Percentiles rank a stretch among this genome's conserved stretches.
phyloP scores from a whole-genome alignment of 2,888 invertebrate species.

The Drosophila mettleri region DNA sequence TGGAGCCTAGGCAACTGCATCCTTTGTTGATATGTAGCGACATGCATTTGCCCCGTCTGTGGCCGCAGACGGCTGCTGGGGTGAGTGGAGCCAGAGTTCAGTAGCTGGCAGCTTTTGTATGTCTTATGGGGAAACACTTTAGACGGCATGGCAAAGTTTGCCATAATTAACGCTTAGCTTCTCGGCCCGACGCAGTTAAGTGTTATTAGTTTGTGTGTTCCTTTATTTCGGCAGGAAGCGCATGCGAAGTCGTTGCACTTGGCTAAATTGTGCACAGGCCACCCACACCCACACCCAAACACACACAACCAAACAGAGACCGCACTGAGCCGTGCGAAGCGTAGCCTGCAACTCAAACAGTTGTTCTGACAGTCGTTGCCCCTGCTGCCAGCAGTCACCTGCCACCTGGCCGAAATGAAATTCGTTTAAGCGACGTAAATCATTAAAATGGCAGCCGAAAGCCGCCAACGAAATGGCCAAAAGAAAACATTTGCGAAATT shows the following conservation, averaged over 20 bases:
- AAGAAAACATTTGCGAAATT: constrained; percentile 75
- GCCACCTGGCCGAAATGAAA: constrained; percentile 55
- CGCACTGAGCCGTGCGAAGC: constrained; percentile 13
- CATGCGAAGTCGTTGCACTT: constrained; percentile 58
- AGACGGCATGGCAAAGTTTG: constrained; percentile 65
- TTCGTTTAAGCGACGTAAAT: constrained; percentile 69
- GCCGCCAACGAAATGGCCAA: constrained; percentile 64
- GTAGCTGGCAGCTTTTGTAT: constrained; percentile 68
- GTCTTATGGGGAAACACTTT: constrained; percentile 57
- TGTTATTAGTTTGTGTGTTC: constrained; percentile 68
- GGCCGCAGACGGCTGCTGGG: background rate
- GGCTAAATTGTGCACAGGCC: constrained; percentile 11
- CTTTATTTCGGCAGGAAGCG: constrained; percentile 47
- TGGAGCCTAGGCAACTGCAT: constrained; percentile 63
- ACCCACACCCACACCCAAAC: constrained; percentile 28
- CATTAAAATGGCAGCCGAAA: constrained; percentile 66
- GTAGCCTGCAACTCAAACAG: constrained; percentile 49
- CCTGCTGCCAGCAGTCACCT: constrained; percentile 2
- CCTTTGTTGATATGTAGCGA: constrained; percentile 77
- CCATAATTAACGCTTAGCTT: constrained; percentile 77
- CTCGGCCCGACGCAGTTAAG: constrained; percentile 63
- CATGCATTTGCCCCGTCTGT: constrained; percentile 53
- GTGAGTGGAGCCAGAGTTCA: constrained; percentile 38
- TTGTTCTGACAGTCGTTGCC: constrained; percentile 46
- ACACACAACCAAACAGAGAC: constrained; percentile 20